Base-by-base conservation (phyloP, 2,888 invertebrate genomes). In the Erannis defoliaria region DNA sequence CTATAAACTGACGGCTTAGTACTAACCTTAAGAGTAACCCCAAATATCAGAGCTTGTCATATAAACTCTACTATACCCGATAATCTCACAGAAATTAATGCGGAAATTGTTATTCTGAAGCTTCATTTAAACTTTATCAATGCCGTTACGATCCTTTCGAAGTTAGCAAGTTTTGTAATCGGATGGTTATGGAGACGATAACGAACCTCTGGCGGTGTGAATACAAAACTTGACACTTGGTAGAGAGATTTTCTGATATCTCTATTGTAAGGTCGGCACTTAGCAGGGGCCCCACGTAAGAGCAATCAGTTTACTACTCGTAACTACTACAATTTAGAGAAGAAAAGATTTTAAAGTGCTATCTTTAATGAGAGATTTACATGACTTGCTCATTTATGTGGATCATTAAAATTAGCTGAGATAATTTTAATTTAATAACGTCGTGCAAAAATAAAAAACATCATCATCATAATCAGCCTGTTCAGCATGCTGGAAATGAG, bases 81-180 rank as follows among this genome's bases (percentile, higher is more conserved):
- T 85, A 82, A 83, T 84, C 77, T 80, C 73, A 67, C 74, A 74
- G 76, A 80, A 80, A 77, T 79, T 83, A 81, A 80, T 77, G 76
- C 72, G 75, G 74, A 76, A 76, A 81, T 81, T 80, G 78, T 80
- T 78, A 82, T 77, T 78, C 74, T 77, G 73, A 74, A 74, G 67
- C 72, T 78, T 68, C 60, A 66, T 67, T 71, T 65, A 71, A 77
- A 76, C 73, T 80, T 80, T 70, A 68, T 68, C 68, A 70, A 76
- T 67, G 72, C 64, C 57, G 66, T 60, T 64, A 64, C 60, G 69
- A 74, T 70, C 69, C 71, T 73, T 70, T 73, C 53, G 51, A 66
- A 71, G 65, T 74, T 72, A 63, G 60, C 56, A 61, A 73, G 72
- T 72, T 73, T 64, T 60, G 64, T 67, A 67, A 63, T 64, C 55